Percentiles rank a stretch among this genome's conserved stretches.
phyloP scores from a whole-genome alignment of 2,797 vertebrate species.

The Ptychadena robeensis region DNA sequence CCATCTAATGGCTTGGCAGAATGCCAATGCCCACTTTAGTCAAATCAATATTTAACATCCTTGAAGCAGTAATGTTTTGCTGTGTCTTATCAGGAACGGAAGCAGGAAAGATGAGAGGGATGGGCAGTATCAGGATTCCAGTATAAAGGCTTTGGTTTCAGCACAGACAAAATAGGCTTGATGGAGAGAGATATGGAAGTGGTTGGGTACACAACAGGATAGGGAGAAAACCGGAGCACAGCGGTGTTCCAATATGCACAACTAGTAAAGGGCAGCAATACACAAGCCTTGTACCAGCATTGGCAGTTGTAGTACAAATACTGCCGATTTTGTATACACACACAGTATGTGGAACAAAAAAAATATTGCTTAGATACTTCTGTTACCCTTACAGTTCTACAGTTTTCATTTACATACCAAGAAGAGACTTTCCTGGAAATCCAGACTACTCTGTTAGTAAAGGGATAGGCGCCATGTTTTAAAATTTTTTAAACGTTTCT shows the following conservation, averaged over 20 bases:
- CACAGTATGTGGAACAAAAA: too few relatives aligned
- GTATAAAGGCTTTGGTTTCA: slow-evolving; percentile 37
- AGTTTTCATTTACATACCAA: too few relatives aligned
- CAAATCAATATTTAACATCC: slow-evolving; percentile 52
- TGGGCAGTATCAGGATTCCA: slow-evolving; percentile 44
- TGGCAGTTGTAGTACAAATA: too few relatives aligned
- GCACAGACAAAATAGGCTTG: slow-evolving; percentile 46
- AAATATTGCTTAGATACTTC: too few relatives aligned
- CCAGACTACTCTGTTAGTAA: too few relatives aligned
- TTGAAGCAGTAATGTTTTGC: slow-evolving; percentile 55
- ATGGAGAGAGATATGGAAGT: slow-evolving; percentile 33
- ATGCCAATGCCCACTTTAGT: slow-evolving; percentile 52
- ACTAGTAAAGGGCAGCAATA: too few relatives aligned
- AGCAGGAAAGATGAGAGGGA: slow-evolving; percentile 19
- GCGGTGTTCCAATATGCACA: neutral
- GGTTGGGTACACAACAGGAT: neutral
- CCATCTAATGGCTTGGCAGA: slow-evolving; percentile 39
- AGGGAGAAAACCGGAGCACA: neutral
- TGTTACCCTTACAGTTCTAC: too few relatives aligned
- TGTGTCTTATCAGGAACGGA: slow-evolving; percentile 48
- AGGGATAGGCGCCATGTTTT: too few relatives aligned
- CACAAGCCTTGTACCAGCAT: too few relatives aligned
- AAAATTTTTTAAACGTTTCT: too few relatives aligned
- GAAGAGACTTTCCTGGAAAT: too few relatives aligned
- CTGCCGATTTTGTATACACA: too few relatives aligned